phyloP scores from a whole-genome alignment of 2,888 invertebrate species.

The Erannis defoliaria region DNA sequence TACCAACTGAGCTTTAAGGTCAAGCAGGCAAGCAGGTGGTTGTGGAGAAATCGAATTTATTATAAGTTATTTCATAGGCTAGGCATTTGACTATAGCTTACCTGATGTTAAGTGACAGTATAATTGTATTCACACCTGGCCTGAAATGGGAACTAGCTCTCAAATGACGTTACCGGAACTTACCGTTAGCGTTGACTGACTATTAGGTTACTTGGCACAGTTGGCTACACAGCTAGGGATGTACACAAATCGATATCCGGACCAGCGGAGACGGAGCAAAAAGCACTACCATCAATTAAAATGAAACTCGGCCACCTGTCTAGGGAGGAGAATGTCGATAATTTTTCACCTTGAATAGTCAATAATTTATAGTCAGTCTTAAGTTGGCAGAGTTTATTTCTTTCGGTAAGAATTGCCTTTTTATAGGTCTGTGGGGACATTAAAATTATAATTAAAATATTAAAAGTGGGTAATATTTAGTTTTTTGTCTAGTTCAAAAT shows the following conservation, averaged over 20 bases:
- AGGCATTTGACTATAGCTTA: no score
- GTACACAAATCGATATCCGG: constrained; percentile 52
- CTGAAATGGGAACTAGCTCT: no score
- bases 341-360: constrained; percentile 23
- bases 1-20: no score
- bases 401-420: constrained; percentile 7
- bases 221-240: constrained; percentile 30
- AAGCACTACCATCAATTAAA: constrained; percentile 62
- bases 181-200: not conserved
- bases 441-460: no score
- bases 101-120: no score
- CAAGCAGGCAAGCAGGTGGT: no score
- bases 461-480: no score
- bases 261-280: constrained; percentile 51
- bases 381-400: constrained; percentile 15
- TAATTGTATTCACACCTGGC: no score
- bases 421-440: constrained; percentile 1
- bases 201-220: not conserved
- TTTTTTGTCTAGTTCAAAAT: no score
- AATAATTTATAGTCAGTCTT: constrained; percentile 26
- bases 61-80: no score
- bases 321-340: constrained; percentile 50
- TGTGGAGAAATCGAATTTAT: no score
- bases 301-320: constrained; percentile 53
- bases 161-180: no score